Base-by-base conservation (phyloP, 2,797 vertebrate genomes). In the Gobio occitaniae region DNA sequence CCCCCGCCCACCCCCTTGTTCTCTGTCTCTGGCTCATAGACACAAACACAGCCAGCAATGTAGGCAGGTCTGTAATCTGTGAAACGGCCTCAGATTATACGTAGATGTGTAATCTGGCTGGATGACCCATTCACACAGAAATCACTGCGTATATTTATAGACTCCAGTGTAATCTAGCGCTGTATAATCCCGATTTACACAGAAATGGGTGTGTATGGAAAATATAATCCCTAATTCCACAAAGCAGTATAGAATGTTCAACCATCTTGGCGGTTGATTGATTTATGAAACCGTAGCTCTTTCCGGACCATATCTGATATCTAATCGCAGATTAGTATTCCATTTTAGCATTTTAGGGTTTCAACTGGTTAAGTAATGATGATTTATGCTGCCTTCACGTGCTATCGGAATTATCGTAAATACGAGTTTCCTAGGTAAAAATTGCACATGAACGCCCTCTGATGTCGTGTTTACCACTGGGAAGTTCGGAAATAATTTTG, bases 1-100 rank as follows among this genome's bases (percentile, higher is more conserved):
- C 63, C 25, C 21, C 19, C 3, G 9, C 41, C 52, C 17, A 41
- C 21, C 41, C 38, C 48, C 10, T 9, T 7, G 3, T 71, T 72
- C 21, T 72, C 52, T 72, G 68, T 65, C 21, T 65, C 82, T 87
- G 87, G 86, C 86, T 83, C 89, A 88, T 79, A 71, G 12, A 80
- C 10, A 2, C 54, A 80, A 41, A 65, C 68, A 48, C 21, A 10
- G 48, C 71, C 6, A 38, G 44, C 59, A 48, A 54, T 8, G 29
- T 52, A 80, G 12, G 12, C 16, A 72, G 32, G 56, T 11, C 59
- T 78, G 38, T 78, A 87, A 87, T 87, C 88, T 71, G 78, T 63
- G 10, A 77, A 74, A 61, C 41, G 17, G 72, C 32, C 38, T 72
- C 79, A 75, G 84, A 86, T 89, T 89, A 78, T 19, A 54, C 6